A percentile compares a stretch with the other conserved stretches of the same genome.
These are phyloP conservation scores for Matsumyia berberina DNA, from an alignment of 2,888 invertebrate species.

Conservation along the genomic window DNA sequence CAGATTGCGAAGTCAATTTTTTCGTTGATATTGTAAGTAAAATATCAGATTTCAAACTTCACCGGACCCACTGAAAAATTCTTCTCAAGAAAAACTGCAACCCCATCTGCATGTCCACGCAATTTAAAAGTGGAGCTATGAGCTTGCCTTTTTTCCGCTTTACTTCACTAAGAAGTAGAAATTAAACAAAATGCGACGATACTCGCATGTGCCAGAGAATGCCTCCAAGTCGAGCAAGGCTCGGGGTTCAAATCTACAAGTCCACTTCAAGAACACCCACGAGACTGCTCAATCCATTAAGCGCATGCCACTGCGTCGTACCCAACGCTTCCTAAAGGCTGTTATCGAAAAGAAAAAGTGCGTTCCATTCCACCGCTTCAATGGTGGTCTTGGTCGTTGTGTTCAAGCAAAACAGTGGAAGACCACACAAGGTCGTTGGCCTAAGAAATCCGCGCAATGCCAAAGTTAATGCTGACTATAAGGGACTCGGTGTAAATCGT, in stretches of 20 bases:
- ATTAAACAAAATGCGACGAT: conserved; percentile 91
- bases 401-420: conserved; percentile 98
- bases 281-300: conserved; percentile 99
- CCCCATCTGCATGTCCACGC: too few species aligned
- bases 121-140: too few species aligned
- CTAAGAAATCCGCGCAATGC: conserved; percentile 99
- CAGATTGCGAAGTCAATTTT: too few species aligned
- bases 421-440: conserved; percentile 99
- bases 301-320: conserved; percentile 96
- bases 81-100: too few species aligned
- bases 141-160: conserved; percentile 85
- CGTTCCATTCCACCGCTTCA: conserved; percentile 98
- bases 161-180: conserved; percentile 83
- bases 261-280: conserved; percentile 99
- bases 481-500: conserved; percentile 98
- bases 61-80: too few species aligned
- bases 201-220: conserved; percentile 98
- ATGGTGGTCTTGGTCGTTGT: conserved; percentile 98
- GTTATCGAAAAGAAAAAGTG: conserved; percentile 98
- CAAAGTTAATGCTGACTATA: conserved; percentile 98
- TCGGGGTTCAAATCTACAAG: conserved; percentile 98
- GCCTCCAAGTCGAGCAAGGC: conserved; percentile 99
- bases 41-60: too few species aligned
- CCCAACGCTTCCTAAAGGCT: conserved; percentile 97
- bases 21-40: too few species aligned